A percentile compares a stretch with the other conserved stretches of the same genome.
Conservation (phyloP, 2,888 invertebrate genomes). For the Ormia ochracea region DNA sequence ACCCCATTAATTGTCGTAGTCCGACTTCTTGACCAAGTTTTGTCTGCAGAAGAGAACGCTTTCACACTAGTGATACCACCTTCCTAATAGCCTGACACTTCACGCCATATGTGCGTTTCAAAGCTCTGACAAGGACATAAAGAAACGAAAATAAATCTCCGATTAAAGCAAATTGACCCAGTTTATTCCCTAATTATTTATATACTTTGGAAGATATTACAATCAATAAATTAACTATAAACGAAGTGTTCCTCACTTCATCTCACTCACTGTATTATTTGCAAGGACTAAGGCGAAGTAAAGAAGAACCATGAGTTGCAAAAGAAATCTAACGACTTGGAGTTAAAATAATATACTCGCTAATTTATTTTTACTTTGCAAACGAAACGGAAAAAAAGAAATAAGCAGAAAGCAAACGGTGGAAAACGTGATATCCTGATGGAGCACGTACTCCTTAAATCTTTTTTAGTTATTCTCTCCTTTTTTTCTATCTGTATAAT, state of each 20-base stretch:
- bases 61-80: too few relatives aligned
- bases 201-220: neutral
- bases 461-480: conserved; percentile 23
- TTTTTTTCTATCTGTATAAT: conserved; percentile 45
- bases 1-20: too few relatives aligned
- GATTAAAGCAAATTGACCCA: neutral
- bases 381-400: conserved; percentile 10
- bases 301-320: conserved; percentile 30
- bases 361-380: conserved; percentile 26
- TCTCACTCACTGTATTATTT: conserved; percentile 21
- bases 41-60: too few relatives aligned
- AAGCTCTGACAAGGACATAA: too few relatives aligned
- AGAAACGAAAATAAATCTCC: too few relatives aligned
- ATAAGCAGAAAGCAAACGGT: conserved; percentile 25
- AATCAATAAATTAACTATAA: neutral
- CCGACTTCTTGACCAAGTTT: too few relatives aligned
- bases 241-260: conserved; percentile 7
- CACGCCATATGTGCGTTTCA: too few relatives aligned
- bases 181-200: neutral
- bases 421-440: conserved; percentile 46
- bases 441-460: conserved; percentile 65
- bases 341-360: conserved; percentile 44
- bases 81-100: too few relatives aligned
- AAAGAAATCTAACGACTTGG: conserved; percentile 38
- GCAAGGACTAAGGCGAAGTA: neutral